These are phyloP conservation scores for Phenganax subtilis DNA, from an alignment of 92 coral and sea anemone genomes.

Conservation along the genomic window DNA sequence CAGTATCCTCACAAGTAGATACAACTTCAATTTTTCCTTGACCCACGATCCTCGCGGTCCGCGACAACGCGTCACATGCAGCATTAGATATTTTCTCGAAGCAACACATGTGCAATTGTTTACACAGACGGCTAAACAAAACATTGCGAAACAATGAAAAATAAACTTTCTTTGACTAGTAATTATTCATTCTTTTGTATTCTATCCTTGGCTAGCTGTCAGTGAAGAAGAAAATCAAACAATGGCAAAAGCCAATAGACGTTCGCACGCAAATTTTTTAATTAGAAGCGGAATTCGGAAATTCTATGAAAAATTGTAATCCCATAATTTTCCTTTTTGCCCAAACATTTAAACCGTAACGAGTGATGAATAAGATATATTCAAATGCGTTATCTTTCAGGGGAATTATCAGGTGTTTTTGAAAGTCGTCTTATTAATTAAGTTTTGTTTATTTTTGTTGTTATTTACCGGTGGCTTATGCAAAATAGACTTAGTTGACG, in stretches of 20 bases:
- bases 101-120: constrained; percentile 37
- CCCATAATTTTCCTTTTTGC: not conserved
- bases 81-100: not conserved
- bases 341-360: not conserved
- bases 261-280: not conserved
- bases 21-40: not conserved
- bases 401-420: not conserved
- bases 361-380: not conserved
- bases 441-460: constrained; percentile 99
- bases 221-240: not conserved
- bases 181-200: constrained; percentile 29
- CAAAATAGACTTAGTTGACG: constrained; percentile 18
- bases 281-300: constrained; percentile 6
- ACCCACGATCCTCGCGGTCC: not conserved
- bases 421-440: constrained; percentile 17
- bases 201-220: not conserved
- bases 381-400: not conserved
- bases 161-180: not conserved
- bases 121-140: constrained; percentile 38
- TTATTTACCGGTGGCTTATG: constrained; percentile 93
- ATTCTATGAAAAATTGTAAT: not conserved
- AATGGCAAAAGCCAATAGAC: not conserved
- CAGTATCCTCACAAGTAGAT: too few species aligned
- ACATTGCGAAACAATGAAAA: constrained; percentile 21
- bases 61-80: not conserved